phyloP scores from a whole-genome alignment of 2,888 invertebrate genomes.

The Leptodirus hochenwartii region DNA sequence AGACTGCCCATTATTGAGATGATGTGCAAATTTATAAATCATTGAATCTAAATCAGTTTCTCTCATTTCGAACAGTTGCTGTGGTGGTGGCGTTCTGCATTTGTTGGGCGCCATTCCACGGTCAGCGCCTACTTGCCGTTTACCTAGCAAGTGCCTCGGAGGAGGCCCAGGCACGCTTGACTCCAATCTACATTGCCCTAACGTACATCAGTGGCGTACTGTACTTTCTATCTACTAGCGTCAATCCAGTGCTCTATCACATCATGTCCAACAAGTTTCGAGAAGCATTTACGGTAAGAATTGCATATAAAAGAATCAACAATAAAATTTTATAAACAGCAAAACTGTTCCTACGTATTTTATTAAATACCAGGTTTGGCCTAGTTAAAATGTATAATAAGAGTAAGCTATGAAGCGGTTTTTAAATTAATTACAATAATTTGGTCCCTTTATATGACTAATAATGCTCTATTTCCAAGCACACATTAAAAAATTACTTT shows the following conservation, averaged over 20 bases:
- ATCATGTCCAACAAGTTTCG: constrained; percentile 90
- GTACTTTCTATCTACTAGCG: constrained; percentile 81
- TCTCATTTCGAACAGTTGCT: too few species aligned
- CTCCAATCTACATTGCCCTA: constrained; percentile 38
- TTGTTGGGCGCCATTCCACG: constrained; percentile 89
- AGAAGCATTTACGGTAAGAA: constrained; percentile 73
- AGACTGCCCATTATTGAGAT: too few species aligned
- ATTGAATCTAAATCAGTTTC: too few species aligned
- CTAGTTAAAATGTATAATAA: too few species aligned
- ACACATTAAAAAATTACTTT: too few species aligned
- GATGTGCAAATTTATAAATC: too few species aligned
- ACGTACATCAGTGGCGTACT: constrained; percentile 76
- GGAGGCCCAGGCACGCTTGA: constrained; percentile 13
- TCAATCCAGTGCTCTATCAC: constrained; percentile 86
- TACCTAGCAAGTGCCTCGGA: constrained; percentile 19
- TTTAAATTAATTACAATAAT: too few species aligned
- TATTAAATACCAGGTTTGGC: too few species aligned
- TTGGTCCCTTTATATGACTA: too few species aligned
- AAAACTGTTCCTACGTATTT: background rate
- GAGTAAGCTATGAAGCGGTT: too few species aligned
- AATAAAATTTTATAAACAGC: constrained; percentile 6
- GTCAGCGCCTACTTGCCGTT: constrained; percentile 67
- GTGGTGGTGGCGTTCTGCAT: constrained; percentile 81
- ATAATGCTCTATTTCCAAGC: too few species aligned
- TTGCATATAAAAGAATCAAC: constrained; percentile 11